Conservation (phyloP, 30 jellyfish, hydroid and myxozoan species). For the Catostylus mosaicus region DNA sequence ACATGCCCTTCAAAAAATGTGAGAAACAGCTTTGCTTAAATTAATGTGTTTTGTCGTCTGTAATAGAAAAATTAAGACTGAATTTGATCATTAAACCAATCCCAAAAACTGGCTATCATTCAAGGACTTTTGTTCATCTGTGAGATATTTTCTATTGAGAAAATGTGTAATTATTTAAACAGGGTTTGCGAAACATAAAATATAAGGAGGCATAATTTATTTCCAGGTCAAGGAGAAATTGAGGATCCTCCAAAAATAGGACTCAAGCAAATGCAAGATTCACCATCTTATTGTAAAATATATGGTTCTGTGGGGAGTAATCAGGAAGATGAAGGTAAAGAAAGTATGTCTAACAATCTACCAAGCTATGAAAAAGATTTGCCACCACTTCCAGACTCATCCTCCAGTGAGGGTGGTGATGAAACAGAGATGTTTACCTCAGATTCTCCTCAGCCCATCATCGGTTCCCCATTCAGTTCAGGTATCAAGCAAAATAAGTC, state of each 20-base stretch:
- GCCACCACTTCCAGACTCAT: conserved; percentile 63
- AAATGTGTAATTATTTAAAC: too few relatives aligned
- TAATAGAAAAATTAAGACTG: too few relatives aligned
- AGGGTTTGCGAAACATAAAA: too few relatives aligned
- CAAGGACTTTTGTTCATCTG: too few relatives aligned
- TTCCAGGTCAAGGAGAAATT: background rate
- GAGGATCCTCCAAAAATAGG: background rate
- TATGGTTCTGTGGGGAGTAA: background rate
- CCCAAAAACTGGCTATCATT: too few relatives aligned
- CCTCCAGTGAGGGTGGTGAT: background rate
- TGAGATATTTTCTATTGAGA: too few relatives aligned
- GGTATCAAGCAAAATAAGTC: conserved; percentile 22
- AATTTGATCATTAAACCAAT: too few relatives aligned
- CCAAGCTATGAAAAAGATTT: conserved; percentile 46
- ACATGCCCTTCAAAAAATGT: too few relatives aligned
- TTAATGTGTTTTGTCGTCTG: too few relatives aligned
- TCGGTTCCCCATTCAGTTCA: background rate
- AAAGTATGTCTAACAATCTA: background rate
- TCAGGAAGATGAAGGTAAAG: background rate
- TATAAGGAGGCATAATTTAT: too few relatives aligned
- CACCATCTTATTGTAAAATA: background rate
- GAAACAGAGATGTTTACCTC: background rate
- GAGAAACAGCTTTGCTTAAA: too few relatives aligned
- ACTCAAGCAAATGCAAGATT: background rate
- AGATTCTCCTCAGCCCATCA: conserved; percentile 3